Percentiles rank a stretch among this genome's conserved stretches.
Evolutionary conservation across 2,888 invertebrate species (phyloP).

Genomic region (Lycocerus yunnanus): DNA sequence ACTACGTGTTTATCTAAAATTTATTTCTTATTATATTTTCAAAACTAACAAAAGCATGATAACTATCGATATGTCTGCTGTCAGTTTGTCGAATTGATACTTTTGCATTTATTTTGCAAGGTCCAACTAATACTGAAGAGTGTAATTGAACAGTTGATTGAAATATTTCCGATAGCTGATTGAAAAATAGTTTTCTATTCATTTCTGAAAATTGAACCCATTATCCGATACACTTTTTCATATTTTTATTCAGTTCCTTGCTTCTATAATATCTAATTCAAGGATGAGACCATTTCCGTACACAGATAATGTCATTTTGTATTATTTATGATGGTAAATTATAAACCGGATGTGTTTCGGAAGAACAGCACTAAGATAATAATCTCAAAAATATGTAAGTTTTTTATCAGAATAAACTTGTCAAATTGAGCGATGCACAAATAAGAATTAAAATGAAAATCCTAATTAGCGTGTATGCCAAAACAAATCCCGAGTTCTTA

Average conservation of each 20-base stretch:
- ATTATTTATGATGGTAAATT: background rate
- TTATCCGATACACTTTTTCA: background rate
- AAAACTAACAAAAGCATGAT: background rate
- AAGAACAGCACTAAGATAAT: background rate
- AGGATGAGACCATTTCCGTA: too few relatives aligned
- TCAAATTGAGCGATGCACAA: background rate
- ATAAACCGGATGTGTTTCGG: background rate
- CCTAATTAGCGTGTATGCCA: background rate
- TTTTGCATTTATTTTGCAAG: background rate
- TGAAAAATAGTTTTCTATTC: background rate
- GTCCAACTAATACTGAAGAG: background rate
- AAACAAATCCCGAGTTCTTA: too few relatives aligned
- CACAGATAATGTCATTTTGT: background rate
- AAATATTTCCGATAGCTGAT: background rate
- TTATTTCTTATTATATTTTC: constrained; percentile 5
- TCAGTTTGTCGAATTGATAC: background rate
- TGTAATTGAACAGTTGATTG: background rate
- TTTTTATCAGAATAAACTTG: background rate
- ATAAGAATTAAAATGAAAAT: background rate
- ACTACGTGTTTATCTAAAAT: constrained; percentile 11
- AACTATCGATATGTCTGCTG: background rate
- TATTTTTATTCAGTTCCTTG: background rate
- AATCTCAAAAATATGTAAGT: background rate
- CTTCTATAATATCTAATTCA: background rate
- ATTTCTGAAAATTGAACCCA: background rate